Evolutionary conservation across 2,888 invertebrate genomes (phyloP), one percentile per base, ranked within the genome.

Genomic region (Craniophora ligustri): DNA sequence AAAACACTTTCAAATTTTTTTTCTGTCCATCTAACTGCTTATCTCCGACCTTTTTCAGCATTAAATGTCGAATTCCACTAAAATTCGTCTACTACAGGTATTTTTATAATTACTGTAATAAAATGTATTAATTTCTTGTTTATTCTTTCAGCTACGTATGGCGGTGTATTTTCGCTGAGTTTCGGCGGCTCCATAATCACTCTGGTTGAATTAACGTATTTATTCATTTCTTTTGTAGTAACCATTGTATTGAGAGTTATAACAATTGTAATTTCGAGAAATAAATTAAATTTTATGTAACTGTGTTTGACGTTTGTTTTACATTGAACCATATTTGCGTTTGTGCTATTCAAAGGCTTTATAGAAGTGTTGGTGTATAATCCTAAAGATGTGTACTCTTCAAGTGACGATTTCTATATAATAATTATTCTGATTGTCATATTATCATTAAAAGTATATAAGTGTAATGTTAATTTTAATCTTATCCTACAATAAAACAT

Each of bases 141-240:
- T 30, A 18, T 65, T 39, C 46, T 87, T 82, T 14, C 86, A 92
- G 92, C 87, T 0, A 91, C 89, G 0, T 91, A 90, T 41, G 92
- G 92, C 10, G 91, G 92, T 1, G 78, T 92, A 0, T 85, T 92
- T 28, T 88, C 90, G 0, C 68, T 92, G 0, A 84, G 84, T 46
- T 87, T 91, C 46, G 92, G 92, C 0, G 88, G 85, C 0, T 92
- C 92, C 0, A 67, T 91, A 10, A 73, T 91, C 3, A 91, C 89
- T 1, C n/a, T 88, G 2, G 72, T 82, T 1, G 92, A 92, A 61
- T 40, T 90, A 4, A 26, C 70, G 1, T 87, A 84, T 67, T 69
- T 88, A 35, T 39, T 84, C 0, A 1, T 75, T 5, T 72, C 73
- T 1, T 63, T 58, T 49, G 16, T 67, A n/a, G 41, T 68, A 7